These are phyloP conservation scores for Sinodicranocentrus sp. DNA, from an alignment of 2,888 invertebrate genomes.

Conservation along the genomic window DNA sequence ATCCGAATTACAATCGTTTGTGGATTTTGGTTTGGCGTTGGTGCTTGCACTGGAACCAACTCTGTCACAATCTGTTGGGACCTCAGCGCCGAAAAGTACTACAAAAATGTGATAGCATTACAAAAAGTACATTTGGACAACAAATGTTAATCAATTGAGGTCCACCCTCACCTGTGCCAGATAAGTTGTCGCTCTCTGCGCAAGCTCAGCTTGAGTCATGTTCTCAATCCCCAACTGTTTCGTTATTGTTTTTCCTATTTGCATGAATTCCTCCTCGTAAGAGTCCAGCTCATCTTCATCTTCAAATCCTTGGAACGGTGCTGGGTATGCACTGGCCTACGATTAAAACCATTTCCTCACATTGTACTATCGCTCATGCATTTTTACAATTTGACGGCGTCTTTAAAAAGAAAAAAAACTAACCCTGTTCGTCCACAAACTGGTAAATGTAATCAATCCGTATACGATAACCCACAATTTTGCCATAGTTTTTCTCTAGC, in stretches of 20 bases:
- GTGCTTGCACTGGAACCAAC: background rate
- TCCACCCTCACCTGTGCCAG: slow-evolving; percentile 1
- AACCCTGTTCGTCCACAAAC: too few species aligned
- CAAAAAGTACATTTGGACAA: too few species aligned
- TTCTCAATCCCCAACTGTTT: slow-evolving; percentile 25
- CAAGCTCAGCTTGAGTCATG: slow-evolving; percentile 33
- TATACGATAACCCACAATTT: too few species aligned
- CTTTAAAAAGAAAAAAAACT: too few species aligned
- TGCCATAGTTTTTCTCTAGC: too few species aligned
- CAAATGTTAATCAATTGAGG: too few species aligned
- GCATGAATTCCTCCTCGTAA: slow-evolving; percentile 31
- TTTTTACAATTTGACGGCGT: too few species aligned
- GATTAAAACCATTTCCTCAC: background rate
- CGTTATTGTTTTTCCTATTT: background rate
- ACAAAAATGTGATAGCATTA: too few species aligned
- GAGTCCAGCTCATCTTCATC: slow-evolving; percentile 44
- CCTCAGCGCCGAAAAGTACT: background rate
- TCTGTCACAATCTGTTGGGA: background rate
- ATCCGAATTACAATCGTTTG: background rate
- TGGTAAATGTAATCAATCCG: background rate
- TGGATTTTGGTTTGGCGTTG: too few species aligned
- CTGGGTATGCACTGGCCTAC: too few species aligned
- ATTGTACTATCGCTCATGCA: too few species aligned
- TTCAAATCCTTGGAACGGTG: slow-evolving; percentile 28
- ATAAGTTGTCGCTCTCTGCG: slow-evolving; percentile 31